Base-by-base conservation (phyloP, 1,140 invertebrate species). In the Penaeus vannamei region DNA sequence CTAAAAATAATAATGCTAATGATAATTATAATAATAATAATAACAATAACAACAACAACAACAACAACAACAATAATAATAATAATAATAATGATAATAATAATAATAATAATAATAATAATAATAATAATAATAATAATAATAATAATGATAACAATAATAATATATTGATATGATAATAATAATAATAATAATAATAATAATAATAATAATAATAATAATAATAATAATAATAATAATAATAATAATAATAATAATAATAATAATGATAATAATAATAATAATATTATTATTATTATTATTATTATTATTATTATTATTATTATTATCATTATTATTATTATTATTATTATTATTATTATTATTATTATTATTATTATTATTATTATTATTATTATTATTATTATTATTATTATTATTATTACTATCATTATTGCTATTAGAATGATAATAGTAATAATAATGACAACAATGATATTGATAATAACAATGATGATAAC, bases 71-170 rank as follows among this genome's bases (percentile, higher is more conserved):
- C n/a, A 64, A 17, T 64, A 64, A 64, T 64, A 64, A 64, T 64
- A 64, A 64, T 64, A 64, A 64, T 64, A 64, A 64, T 64, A 64
- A 64, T 64, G n/a, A 64, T 64, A 64, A 64, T 64, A 64, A 64
- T 64, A 64, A 64, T 64, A 64, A 64, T 64, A 64, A 64, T 64
- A 64, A 64, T 64, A 64, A 64, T 64, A 64, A 64, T 64, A 64
- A 64, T 64, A 64, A 64, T 64, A 64, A 64, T 64, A 64, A 64
- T 64, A 64, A 64, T 64, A 64, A 64, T 64, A 64, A 64, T 64
- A 64, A 64, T 64, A n/a, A 64, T 64, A 64, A 64, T 64, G 62
- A 64, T 64, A 64, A 64, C n/a, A n/a, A 64, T 64, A 64, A 64
- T 64, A n/a, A 64, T 64, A 64, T 19, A 64, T 64, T 19, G n/a